Evolutionary conservation across 2,888 invertebrate genomes (phyloP), one percentile per base, ranked within the genome.

Genomic region (Pardosa pseudoannulata): DNA sequence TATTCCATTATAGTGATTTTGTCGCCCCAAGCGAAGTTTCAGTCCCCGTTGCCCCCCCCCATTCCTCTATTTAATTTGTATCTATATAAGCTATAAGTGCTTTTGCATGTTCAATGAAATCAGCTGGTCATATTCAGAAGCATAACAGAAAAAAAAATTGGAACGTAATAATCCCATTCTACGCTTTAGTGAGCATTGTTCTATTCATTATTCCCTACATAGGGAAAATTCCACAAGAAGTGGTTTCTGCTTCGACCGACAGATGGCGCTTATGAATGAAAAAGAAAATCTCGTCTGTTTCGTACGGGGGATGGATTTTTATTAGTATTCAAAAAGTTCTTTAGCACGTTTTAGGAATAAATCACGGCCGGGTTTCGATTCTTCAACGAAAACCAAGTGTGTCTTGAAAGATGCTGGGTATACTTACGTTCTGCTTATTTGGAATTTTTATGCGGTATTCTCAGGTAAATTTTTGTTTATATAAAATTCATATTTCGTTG

Each of bases 291-390:
- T 9, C 9, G 36, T 9, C 6, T 36, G 6, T 36, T 36, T 9
- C 32, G 80, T 64, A 65, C 62, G 79, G 79, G n/a, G 72, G 46
- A 67, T 27, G 36, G 67, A 73, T 71, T 71, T n/a, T n/a, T n/a
- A n/a, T n/a, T 71, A 46, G 50, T 80, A 67, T 46, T 23, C 27
- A 32, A 73, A 80, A 41, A 72, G 41, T 23, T 11, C 11, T 65
- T 65, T 72, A 64, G 56, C 64, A 64, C 9, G 23, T 68, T 39
- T 41, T 31, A 29, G 50, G n/a, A 19, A 7, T 41, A 56, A 46
- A 72, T 31, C 31, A 62, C 71, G 39, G 11, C n/a, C 27, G 28
- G 29, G 62, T 62, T 36, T 67, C 50, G 23, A 28, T 28, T 29
- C 70, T 27, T 74, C 36, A 70, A 62, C n/a, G 29, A 62, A 29